A percentile compares a stretch with the other conserved stretches of the same genome.
phyloP scores from a whole-genome alignment of 2,888 invertebrate species.

The Leptinotarsa peninsularis region DNA sequence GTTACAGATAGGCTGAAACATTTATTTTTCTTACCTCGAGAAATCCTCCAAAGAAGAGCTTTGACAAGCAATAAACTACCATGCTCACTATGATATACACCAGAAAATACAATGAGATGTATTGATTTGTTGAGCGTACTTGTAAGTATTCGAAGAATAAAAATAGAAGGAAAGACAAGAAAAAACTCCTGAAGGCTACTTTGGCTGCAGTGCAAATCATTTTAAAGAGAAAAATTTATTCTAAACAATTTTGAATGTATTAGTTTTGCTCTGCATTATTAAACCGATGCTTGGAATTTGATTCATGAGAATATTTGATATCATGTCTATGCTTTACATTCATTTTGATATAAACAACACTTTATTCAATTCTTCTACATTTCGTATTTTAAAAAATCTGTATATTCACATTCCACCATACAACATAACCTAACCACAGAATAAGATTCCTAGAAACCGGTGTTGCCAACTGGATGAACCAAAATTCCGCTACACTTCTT shows the following conservation, averaged over 20 bases:
- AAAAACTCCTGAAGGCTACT: slow-evolving; percentile 49
- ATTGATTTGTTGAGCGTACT: slow-evolving; percentile 43
- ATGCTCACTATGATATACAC: not conserved
- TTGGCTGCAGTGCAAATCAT: slow-evolving; percentile 47
- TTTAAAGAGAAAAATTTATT: not conserved
- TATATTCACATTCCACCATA: too few species aligned
- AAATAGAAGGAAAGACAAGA: slow-evolving; percentile 46
- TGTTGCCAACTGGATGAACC: too few species aligned
- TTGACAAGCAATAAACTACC: not conserved
- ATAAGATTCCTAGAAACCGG: too few species aligned
- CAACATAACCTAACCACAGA: too few species aligned
- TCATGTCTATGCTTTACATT: too few species aligned
- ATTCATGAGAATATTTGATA: too few species aligned
- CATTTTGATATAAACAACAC: too few species aligned
- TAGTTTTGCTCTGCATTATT: not conserved
- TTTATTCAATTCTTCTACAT: too few species aligned
- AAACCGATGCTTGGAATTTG: too few species aligned
- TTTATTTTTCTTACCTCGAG: slow-evolving; percentile 10
- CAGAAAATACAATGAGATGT: not conserved
- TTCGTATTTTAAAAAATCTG: too few species aligned
- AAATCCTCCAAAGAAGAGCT: slow-evolving; percentile 1
- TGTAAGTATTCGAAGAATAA: slow-evolving; percentile 47
- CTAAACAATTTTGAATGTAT: not conserved
- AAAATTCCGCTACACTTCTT: too few species aligned
- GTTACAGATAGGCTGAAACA: too few species aligned